A percentile compares a stretch with the other conserved stretches of the same genome.
Conservation (phyloP, 2,888 invertebrate genomes). For the Acanthoscelides obtectus region DNA sequence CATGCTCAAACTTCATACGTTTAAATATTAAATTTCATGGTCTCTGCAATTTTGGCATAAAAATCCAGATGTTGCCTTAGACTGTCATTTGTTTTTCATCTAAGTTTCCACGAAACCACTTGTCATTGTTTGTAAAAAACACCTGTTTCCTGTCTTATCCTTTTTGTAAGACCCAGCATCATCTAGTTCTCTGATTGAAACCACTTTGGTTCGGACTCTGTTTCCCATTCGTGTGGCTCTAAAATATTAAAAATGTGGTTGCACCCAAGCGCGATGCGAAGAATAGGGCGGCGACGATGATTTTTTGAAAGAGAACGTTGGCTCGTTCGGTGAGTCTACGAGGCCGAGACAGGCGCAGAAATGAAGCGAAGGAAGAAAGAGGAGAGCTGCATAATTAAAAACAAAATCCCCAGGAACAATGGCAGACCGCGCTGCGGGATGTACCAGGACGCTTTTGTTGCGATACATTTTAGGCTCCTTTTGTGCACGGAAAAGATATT, state of each 20-base stretch:
- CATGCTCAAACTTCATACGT: too few species aligned
- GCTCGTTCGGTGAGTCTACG: neutral
- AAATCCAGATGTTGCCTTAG: too few species aligned
- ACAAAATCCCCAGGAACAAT: neutral
- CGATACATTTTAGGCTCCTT: neutral
- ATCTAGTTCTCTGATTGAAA: neutral
- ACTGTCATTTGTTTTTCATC: too few species aligned
- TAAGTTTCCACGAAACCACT: too few species aligned
- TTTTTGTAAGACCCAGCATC: too few species aligned
- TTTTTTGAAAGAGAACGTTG: neutral
- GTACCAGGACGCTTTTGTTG: neutral
- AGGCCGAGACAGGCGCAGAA: neutral
- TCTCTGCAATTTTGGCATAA: too few species aligned
- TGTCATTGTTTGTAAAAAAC: too few species aligned
- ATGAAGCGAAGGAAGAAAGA: neutral
- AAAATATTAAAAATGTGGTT: slow-evolving; percentile 23
- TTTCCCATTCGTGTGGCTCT: slow-evolving; percentile 22
- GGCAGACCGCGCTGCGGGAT: neutral
- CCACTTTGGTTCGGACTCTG: neutral
- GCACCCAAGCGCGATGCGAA: slow-evolving; percentile 21
- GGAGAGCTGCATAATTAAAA: neutral
- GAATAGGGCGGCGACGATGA: slow-evolving; percentile 16
- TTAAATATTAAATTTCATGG: too few species aligned
- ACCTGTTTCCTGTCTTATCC: too few species aligned
- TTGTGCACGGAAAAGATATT: neutral